Percentiles rank a stretch among this genome's conserved stretches.
Conservation (phyloP, 2,797 vertebrate species). For the Enteromius anoplus region DNA sequence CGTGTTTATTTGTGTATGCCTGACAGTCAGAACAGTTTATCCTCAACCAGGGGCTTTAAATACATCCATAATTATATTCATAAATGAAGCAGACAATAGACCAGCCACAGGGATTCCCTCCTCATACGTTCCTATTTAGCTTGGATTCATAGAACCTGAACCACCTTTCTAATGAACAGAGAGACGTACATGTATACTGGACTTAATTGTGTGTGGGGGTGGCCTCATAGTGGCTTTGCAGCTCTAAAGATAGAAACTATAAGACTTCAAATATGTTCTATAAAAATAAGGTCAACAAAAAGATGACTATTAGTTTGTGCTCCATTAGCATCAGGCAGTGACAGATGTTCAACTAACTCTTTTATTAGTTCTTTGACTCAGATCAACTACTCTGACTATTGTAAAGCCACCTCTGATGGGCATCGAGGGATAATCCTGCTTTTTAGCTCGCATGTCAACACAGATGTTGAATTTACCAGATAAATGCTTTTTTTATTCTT, state of each 20-base stretch:
- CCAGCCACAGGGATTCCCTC: background rate
- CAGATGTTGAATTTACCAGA: background rate
- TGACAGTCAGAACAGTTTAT: background rate
- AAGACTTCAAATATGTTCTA: background rate
- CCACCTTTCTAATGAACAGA: background rate
- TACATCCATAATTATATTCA: constrained; percentile 31
- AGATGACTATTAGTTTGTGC: background rate
- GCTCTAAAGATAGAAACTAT: background rate
- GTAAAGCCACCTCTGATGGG: background rate
- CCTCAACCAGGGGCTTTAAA: constrained; percentile 36
- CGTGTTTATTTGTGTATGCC: constrained; percentile 14
- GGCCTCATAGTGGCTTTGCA: background rate
- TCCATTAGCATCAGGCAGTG: background rate
- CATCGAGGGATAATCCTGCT: too few species aligned
- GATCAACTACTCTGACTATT: too few species aligned
- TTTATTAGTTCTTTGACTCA: too few species aligned
- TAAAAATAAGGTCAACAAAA: background rate
- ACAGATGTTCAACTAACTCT: too few species aligned
- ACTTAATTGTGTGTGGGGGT: background rate
- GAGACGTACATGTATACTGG: background rate
- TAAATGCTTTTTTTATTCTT: too few species aligned
- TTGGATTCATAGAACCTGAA: constrained; percentile 6
- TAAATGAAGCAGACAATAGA: background rate
- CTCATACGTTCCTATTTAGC: background rate
- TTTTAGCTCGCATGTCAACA: background rate